Evolutionary conservation across 1,140 invertebrate genomes (phyloP).

Genomic region (Meteorus sp.): DNA sequence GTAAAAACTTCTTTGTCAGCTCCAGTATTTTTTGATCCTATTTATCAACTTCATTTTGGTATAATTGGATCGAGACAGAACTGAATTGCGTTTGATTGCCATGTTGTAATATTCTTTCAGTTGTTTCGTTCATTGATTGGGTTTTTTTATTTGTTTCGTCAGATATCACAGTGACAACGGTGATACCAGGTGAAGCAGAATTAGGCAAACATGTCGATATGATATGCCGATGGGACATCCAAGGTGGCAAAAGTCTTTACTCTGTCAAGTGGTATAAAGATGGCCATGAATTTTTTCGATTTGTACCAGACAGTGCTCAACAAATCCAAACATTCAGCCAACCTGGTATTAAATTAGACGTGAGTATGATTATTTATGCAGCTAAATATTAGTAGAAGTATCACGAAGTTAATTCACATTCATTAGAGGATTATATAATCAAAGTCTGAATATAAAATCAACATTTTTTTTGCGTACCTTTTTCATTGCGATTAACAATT

Average conservation of each 20-base stretch:
- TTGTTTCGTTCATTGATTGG: no score
- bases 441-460: no score
- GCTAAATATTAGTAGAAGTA: background rate
- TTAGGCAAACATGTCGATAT: conserved; percentile 34
- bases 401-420: conserved; percentile 11
- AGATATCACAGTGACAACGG: conserved; percentile 39
- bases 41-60: no score
- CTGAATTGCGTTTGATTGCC: no score
- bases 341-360: conserved; percentile 64
- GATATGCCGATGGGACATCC: conserved; percentile 45
- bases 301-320: conserved; percentile 66
- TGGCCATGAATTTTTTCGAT: conserved; percentile 73
- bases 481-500: no score
- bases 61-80: no score
- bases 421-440: no score
- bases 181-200: conserved; percentile 40
- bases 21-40: no score
- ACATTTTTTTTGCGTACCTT: no score
- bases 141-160: conserved; percentile 25
- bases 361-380: conserved; percentile 39
- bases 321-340: conserved; percentile 64
- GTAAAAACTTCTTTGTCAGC: no score
- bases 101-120: no score
- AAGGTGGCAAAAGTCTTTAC: conserved; percentile 69
- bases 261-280: conserved; percentile 84